Conservation (phyloP, 1,140 invertebrate genomes). For the Anadara kagoshimensis region DNA sequence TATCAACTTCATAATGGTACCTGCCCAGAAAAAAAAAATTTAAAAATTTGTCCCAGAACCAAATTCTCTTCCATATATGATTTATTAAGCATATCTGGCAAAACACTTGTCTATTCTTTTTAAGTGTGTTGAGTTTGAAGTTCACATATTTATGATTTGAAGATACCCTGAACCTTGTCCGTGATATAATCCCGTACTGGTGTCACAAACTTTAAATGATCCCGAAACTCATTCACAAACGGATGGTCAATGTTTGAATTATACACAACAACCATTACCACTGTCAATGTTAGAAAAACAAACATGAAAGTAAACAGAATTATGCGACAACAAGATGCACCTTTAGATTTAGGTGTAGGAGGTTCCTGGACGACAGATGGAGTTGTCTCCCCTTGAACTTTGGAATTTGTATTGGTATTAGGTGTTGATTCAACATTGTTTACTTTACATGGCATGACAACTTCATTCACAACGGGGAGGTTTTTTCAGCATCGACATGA, state of each 20-base stretch:
- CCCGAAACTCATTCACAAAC: constrained; percentile 44
- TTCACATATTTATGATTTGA: constrained; percentile 1
- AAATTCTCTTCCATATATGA: too few relatives aligned
- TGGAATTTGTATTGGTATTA: not conserved
- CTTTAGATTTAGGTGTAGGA: constrained; percentile 15
- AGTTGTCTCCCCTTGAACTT: constrained; percentile 10
- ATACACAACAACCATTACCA: constrained; percentile 56
- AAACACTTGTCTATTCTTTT: too few relatives aligned
- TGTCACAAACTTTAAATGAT: constrained; percentile 58
- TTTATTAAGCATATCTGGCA: too few relatives aligned
- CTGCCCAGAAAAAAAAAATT: too few relatives aligned
- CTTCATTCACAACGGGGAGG: constrained; percentile 22
- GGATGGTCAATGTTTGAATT: constrained; percentile 62
- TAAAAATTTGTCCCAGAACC: too few relatives aligned
- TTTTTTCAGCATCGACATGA: constrained; percentile 32
- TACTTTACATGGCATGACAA: constrained; percentile 24
- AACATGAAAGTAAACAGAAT: constrained; percentile 53
- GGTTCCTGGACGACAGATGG: constrained; percentile 1
- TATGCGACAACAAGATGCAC: constrained; percentile 44
- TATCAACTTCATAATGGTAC: too few relatives aligned
- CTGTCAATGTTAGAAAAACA: constrained; percentile 52
- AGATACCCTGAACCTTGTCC: constrained; percentile 38
- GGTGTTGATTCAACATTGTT: constrained; percentile 15
- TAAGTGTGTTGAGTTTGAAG: too few relatives aligned
- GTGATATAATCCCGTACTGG: constrained; percentile 58